A percentile compares a stretch with the other conserved stretches of the same genome.
phyloP scores from a whole-genome alignment of 2,797 vertebrate genomes.

The Ambastaia sidthimunki region DNA sequence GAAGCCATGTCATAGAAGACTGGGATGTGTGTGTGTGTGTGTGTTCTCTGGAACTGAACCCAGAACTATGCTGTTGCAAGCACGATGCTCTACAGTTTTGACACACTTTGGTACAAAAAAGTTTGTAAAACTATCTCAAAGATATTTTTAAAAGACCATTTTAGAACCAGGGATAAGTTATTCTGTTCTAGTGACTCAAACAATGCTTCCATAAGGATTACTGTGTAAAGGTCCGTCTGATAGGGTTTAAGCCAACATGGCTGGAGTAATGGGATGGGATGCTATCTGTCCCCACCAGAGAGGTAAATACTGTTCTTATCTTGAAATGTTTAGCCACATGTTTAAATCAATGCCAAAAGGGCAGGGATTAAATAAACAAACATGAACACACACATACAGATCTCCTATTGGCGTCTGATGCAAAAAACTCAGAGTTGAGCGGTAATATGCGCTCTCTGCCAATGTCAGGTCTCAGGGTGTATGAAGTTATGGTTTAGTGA shows the following conservation, averaged over 20 bases:
- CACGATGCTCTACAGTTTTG: too few species aligned
- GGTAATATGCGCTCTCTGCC: slow-evolving; percentile 41
- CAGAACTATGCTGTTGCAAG: too few species aligned
- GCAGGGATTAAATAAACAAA: slow-evolving; percentile 59
- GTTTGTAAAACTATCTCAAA: slow-evolving; percentile 18
- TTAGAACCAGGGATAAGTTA: slow-evolving; percentile 50
- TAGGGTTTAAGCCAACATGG: slow-evolving; percentile 67
- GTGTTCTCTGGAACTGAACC: too few species aligned
- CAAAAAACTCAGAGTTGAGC: slow-evolving; percentile 55
- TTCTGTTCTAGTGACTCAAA: slow-evolving; percentile 49
- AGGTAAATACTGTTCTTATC: slow-evolving; percentile 77
- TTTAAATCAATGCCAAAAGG: slow-evolving; percentile 74
- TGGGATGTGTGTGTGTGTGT: too few species aligned
- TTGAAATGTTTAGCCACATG: slow-evolving; percentile 82
- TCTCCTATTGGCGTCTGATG: slow-evolving; percentile 61
- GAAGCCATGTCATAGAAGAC: too few species aligned
- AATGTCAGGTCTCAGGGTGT: slow-evolving; percentile 33
- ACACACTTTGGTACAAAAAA: slow-evolving; percentile 22
- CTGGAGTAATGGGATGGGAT: slow-evolving; percentile 74
- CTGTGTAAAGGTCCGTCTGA: slow-evolving; percentile 60
- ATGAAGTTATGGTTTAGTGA: slow-evolving; percentile 52
- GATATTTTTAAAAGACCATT: slow-evolving; percentile 49
- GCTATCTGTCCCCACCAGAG: slow-evolving; percentile 74
- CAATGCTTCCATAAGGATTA: slow-evolving; percentile 50
- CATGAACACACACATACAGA: slow-evolving; percentile 26